Evolutionary conservation across 1,140 invertebrate species (phyloP).

Genomic region (Homalodisca vitripennis): DNA sequence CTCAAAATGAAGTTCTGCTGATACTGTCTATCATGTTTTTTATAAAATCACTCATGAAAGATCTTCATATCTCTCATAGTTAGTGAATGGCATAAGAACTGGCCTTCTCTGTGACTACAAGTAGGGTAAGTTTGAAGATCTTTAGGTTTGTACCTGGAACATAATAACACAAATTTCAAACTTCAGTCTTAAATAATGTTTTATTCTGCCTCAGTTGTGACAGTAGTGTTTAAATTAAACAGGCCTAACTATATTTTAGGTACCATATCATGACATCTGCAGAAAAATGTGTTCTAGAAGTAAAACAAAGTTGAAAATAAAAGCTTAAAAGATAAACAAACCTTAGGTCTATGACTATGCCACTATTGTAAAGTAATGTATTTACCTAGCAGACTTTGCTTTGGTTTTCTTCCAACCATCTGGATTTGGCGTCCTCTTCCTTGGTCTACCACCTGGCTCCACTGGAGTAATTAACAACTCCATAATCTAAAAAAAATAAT

Average conservation of each 20-base stretch:
- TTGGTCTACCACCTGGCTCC: neutral
- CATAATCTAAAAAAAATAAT: conserved; percentile 1
- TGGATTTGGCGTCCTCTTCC: neutral
- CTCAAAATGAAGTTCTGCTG: conserved; percentile 21
- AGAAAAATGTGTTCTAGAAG: neutral
- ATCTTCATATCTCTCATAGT: conserved; percentile 24
- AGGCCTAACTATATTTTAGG: neutral
- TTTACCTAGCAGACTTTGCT: neutral
- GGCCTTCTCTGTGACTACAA: conserved; percentile 9
- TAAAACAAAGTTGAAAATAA: conserved; percentile 8
- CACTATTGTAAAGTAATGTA: neutral
- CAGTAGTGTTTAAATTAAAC: neutral
- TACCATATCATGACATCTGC: no score
- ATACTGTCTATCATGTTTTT: conserved; percentile 18
- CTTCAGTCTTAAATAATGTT: neutral
- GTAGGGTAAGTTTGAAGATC: neutral
- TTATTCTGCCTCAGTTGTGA: conserved; percentile 9
- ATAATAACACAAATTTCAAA: conserved; percentile 14
- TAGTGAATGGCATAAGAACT: conserved; percentile 1
- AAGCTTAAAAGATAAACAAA: neutral
- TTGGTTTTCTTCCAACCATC: neutral
- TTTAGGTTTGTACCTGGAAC: conserved; percentile 25
- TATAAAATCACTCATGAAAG: conserved; percentile 13
- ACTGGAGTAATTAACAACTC: conserved; percentile 3
- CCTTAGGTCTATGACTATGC: neutral